Conservation (phyloP, 2,113 vertebrate genomes). For the Protobothrops flavoviridis region DNA sequence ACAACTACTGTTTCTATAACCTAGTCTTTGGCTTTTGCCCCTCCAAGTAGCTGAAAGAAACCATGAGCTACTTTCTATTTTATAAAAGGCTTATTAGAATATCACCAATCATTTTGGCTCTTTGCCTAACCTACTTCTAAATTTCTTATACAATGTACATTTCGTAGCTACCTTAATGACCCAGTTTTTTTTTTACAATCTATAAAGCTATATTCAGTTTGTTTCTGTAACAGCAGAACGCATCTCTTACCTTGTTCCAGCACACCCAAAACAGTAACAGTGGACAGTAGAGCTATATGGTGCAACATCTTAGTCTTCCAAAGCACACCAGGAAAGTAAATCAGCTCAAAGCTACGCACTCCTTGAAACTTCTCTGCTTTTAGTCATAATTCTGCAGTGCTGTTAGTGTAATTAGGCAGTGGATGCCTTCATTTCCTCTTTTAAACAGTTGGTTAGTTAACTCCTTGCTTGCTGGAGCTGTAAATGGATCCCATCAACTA, state of each 20-base stretch:
- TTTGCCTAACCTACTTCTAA: accelerated
- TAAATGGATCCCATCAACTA: not conserved
- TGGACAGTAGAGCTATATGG: conserved; percentile 73
- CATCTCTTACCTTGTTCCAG: conserved; percentile 84
- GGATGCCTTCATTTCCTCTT: conserved; percentile 41
- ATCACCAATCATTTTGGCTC: not conserved
- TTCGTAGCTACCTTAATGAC: not conserved
- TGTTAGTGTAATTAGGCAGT: not conserved
- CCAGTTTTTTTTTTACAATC: not conserved
- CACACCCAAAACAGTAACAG: conserved; percentile 78
- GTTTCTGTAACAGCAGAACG: not conserved
- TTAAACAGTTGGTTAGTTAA: conserved; percentile 26
- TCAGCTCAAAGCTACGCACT: accelerated
- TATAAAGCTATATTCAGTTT: accelerated
- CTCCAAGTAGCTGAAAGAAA: not conserved
- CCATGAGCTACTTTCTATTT: not conserved
- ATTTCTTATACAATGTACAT: not conserved
- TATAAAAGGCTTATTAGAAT: accelerated
- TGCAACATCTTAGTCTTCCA: conserved; percentile 66
- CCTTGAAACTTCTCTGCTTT: not conserved
- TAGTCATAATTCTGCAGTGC: not conserved
- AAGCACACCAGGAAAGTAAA: not conserved
- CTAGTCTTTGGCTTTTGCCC: not conserved
- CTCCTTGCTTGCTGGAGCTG: conserved; percentile 7
- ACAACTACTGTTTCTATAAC: not conserved